A percentile compares a stretch with the other conserved stretches of the same genome.
Conservation (phyloP, 2,888 invertebrate genomes). For the Caprella mutica region DNA sequence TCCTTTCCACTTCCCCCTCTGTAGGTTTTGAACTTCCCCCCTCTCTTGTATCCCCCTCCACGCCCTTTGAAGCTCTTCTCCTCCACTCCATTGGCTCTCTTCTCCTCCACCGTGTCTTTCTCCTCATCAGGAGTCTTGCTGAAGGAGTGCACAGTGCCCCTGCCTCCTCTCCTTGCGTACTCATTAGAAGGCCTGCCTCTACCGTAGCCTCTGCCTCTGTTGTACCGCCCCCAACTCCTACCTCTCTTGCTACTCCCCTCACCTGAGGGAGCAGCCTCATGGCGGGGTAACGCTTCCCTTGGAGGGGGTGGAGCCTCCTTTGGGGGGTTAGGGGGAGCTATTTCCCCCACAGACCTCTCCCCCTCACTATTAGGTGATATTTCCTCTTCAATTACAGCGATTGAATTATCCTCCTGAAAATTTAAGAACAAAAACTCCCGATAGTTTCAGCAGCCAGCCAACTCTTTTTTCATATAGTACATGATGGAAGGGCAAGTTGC, state of each 20-base stretch:
- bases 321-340: no score
- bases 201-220: not conserved
- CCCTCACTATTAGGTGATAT: no score
- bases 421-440: no score
- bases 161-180: not conserved
- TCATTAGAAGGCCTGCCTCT: not conserved
- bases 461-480: no score
- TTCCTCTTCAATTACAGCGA: no score
- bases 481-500: no score
- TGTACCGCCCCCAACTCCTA: not conserved
- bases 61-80: not conserved
- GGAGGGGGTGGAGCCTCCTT: no score
- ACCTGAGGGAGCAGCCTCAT: not conserved
- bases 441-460: no score
- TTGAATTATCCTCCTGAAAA: no score
- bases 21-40: not conserved
- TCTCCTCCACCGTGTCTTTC: not conserved
- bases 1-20: not conserved
- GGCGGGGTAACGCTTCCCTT: no score
- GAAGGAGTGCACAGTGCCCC: not conserved
- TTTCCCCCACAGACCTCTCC: no score
- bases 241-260: constrained; percentile 4
- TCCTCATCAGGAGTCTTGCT: not conserved
- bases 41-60: not conserved
- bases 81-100: not conserved